Percentiles rank a stretch among this genome's conserved stretches.
phyloP scores from a whole-genome alignment of 1,140 invertebrate genomes.

The Bombus waltoni region DNA sequence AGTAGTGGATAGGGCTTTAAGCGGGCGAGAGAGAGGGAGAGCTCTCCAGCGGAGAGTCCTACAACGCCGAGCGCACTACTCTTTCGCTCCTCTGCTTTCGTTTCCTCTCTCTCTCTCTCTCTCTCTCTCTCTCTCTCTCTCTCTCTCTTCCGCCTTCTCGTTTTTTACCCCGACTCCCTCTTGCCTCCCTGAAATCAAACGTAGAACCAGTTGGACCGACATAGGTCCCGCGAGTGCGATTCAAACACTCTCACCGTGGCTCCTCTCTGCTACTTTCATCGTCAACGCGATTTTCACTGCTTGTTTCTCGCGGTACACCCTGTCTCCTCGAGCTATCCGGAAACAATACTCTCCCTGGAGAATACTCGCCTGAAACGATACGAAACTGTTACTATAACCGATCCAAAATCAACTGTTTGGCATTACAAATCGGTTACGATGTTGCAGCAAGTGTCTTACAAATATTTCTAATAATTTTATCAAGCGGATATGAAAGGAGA shows the following conservation, averaged over 20 bases:
- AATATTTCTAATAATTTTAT: not conserved
- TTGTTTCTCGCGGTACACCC: not conserved
- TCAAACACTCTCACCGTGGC: constrained; percentile 37
- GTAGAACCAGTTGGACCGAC: constrained; percentile 53
- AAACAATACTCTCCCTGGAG: not conserved
- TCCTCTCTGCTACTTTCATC: constrained; percentile 26
- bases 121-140: constrained; percentile 37
- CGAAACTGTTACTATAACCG: not conserved
- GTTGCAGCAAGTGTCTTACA: not conserved
- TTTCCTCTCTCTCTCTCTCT: constrained; percentile 36
- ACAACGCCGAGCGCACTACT: constrained; percentile 80
- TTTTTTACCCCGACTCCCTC: constrained; percentile 46
- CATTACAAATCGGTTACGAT: not conserved
- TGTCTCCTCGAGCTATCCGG: not conserved
- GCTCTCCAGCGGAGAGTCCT: constrained; percentile 81
- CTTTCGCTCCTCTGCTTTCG: constrained; percentile 74
- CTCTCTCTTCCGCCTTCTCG: constrained; percentile 36
- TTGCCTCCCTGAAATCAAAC: constrained; percentile 63
- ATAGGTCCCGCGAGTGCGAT: constrained; percentile 36
- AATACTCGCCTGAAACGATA: not conserved
- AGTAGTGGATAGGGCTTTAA: constrained; percentile 79
- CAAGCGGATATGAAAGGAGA: not conserved
- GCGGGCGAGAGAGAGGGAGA: constrained; percentile 66
- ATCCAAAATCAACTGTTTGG: not conserved
- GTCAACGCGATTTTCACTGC: not conserved